phyloP scores from a whole-genome alignment of 64 coral and sea anemone species.

The Exaiptasia diaphana region DNA sequence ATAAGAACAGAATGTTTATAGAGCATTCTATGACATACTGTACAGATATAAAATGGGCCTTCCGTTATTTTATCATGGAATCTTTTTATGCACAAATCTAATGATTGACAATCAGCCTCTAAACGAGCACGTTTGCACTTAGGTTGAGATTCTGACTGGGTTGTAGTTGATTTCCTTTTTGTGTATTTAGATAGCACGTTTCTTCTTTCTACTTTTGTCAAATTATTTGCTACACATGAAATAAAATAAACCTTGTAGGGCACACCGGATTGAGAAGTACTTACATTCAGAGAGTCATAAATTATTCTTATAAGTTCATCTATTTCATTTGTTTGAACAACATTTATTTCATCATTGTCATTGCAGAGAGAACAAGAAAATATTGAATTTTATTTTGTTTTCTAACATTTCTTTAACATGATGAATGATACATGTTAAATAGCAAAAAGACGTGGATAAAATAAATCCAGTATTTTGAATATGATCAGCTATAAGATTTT shows the following conservation, averaged over 20 bases:
- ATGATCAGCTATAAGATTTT: background rate
- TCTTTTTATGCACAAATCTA: background rate
- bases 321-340: background rate
- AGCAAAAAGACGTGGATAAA: background rate
- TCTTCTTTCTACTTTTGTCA: background rate
- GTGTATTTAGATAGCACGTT: background rate
- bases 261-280: background rate
- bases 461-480: constrained; percentile 11
- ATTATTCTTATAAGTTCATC: background rate
- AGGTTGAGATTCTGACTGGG: background rate
- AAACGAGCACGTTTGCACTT: background rate
- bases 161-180: constrained; percentile 13
- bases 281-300: background rate
- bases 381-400: background rate
- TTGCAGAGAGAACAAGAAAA: constrained; percentile 13
- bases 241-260: background rate
- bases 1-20: constrained; percentile 17
- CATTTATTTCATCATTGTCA: constrained; percentile 3
- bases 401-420: background rate
- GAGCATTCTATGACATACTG: constrained; percentile 48
- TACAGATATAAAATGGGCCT: constrained; percentile 51
- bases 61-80: constrained; percentile 34
- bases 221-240: background rate
- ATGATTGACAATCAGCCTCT: background rate
- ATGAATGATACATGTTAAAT: constrained; percentile 9